A percentile compares a stretch with the other conserved stretches of the same genome.
Evolutionary conservation across 1,140 invertebrate species (phyloP).

Genomic region (Grapholita molesta): DNA sequence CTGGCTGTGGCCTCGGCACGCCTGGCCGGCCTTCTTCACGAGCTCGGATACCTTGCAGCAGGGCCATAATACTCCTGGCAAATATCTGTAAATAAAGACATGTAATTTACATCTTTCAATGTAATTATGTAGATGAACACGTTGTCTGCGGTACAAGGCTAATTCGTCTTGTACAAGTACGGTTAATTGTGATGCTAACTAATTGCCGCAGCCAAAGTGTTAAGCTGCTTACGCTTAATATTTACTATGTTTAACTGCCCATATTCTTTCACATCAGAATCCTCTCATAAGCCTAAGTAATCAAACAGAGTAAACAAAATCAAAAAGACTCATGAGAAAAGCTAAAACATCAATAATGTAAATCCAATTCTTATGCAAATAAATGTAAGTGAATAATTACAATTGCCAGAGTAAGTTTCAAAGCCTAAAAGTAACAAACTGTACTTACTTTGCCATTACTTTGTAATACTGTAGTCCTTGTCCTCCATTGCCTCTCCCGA

Average conservation of each 20-base stretch:
- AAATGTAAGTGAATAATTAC: too few relatives aligned
- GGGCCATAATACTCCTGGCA: conserved; percentile 96
- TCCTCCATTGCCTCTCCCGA: conserved; percentile 96
- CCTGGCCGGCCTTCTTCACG: conserved; percentile 92
- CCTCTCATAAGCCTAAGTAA: too few relatives aligned
- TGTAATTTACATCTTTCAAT: not conserved
- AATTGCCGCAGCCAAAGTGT: too few relatives aligned
- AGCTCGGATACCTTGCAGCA: conserved; percentile 94
- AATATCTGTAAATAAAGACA: conserved; percentile 82
- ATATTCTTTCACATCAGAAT: too few relatives aligned
- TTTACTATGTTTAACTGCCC: too few relatives aligned
- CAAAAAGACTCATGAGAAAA: too few relatives aligned
- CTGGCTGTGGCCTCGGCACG: conserved; percentile 81
- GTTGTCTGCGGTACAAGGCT: not conserved
- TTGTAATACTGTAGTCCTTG: conserved; percentile 95
- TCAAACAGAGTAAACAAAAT: too few relatives aligned
- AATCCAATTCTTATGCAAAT: too few relatives aligned
- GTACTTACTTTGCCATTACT: conserved; percentile 91
- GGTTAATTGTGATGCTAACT: too few relatives aligned
- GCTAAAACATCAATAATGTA: too few relatives aligned
- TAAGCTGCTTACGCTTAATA: too few relatives aligned
- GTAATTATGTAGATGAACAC: not conserved
- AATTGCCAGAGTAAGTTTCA: too few relatives aligned
- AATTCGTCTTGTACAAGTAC: not conserved
- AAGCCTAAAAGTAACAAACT: conserved; percentile 12